A percentile compares a stretch with the other conserved stretches of the same genome.
Evolutionary conservation across 2,888 invertebrate species (phyloP).

Genomic region (Anorthoa munda): DNA sequence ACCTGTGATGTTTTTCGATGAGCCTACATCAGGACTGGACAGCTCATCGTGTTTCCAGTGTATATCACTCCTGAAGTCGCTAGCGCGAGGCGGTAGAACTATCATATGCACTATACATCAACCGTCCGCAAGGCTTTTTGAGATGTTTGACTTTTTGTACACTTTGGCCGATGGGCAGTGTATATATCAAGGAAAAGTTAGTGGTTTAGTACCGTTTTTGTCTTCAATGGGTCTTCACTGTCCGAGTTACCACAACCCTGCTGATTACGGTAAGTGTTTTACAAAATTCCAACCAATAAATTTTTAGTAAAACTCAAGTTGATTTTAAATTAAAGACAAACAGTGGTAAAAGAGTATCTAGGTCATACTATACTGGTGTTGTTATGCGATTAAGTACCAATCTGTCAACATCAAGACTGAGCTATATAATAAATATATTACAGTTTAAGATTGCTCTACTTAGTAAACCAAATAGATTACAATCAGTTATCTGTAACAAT

Average conservation of each 20-base stretch:
- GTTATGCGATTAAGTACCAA: background rate
- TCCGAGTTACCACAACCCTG: constrained; percentile 99
- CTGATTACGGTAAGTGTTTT: constrained; percentile 95
- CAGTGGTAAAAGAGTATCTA: background rate
- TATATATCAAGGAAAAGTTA: constrained; percentile 96
- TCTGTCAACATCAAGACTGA: background rate
- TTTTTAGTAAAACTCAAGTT: background rate
- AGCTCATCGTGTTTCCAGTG: constrained; percentile 98
- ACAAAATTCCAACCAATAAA: background rate
- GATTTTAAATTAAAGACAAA: constrained; percentile 11
- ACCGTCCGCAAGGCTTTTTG: constrained; percentile 98
- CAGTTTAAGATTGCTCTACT: background rate
- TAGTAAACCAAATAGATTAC: constrained; percentile 11
- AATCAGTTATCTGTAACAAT: constrained; percentile 8
- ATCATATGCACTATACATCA: constrained; percentile 99
- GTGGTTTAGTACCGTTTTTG: constrained; percentile 96
- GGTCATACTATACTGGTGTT: background rate
- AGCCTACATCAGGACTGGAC: constrained; percentile 98
- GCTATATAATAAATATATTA: background rate
- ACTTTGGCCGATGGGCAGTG: constrained; percentile 98
- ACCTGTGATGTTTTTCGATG: constrained; percentile 99
- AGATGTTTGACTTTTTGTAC: constrained; percentile 98
- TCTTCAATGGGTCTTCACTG: constrained; percentile 96
- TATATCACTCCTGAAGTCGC: constrained; percentile 96
- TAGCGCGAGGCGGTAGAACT: constrained; percentile 97